phyloP scores from a whole-genome alignment of 2,113 vertebrate species.

The Cinclus mexicanus region DNA sequence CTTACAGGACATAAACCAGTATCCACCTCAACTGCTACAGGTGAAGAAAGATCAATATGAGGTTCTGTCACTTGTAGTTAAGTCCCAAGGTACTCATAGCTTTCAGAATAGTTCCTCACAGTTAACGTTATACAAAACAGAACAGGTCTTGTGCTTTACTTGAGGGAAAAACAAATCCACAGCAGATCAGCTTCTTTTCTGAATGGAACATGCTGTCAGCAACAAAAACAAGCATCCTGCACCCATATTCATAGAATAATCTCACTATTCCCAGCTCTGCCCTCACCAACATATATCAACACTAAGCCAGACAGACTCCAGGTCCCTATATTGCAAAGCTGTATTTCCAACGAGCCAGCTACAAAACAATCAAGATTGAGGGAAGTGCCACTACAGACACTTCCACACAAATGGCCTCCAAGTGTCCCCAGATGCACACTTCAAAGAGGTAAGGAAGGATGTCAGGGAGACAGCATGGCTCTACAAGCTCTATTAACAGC shows the following conservation, averaged over 20 bases:
- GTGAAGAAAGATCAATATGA: background rate
- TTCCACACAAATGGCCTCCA: background rate
- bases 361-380: background rate
- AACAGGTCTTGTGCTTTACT: background rate
- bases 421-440: background rate
- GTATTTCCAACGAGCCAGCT: background rate
- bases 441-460: background rate
- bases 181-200: background rate
- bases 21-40: background rate
- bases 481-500: background rate
- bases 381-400: background rate
- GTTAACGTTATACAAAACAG: background rate
- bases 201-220: background rate
- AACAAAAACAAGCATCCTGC: background rate
- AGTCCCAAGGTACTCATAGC: background rate
- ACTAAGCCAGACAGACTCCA: background rate
- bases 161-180: background rate
- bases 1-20: background rate
- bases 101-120: background rate
- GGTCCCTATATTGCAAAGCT: background rate
- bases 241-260: background rate
- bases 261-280: background rate
- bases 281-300: background rate
- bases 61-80: background rate
- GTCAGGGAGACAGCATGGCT: accelerated